Evolutionary conservation across 2,797 vertebrate genomes (phyloP), one percentile per base, ranked within the genome.

Genomic region (Enteromius treurensis): DNA sequence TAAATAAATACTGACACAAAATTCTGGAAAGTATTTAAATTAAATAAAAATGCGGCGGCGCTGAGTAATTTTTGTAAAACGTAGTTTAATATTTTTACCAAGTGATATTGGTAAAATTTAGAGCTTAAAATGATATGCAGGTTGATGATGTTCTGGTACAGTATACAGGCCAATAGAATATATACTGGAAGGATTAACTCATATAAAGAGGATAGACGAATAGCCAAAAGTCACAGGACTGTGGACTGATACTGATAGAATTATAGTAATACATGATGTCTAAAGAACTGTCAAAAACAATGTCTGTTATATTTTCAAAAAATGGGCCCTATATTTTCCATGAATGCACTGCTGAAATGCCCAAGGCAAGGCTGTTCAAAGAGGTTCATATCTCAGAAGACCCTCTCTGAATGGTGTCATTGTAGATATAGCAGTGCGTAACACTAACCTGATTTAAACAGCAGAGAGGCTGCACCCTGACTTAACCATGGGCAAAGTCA

Each of bases 401-500:
- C 69, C 60, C 3, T 21, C 65, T 55, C 26, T 85, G 58, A 81
- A 79, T 79, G 65, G 40, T 82, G 45, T 82, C 80, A 67, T 77
- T 81, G 77, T 86, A 73, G 65, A 79, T 77, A 60, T 53, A 73
- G 58, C 15, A 73, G 79, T 82, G 71, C 82, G 73, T 84, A 88
- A 79, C 73, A 80, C 73, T 86, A 83, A 75, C 81, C 82, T 86
- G 71, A 85, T 86, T 88, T 73, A 73, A 84, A 83, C 76, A 77
- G 84, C 74, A 67, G 6, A 74, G 45, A 37, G 55, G 67, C 74
- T 81, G 69, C 83, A 69, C 71, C 37, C 51, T 83, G 75, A 62
- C 79, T 69, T 87, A 84, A 88, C 89, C 85, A 68, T 76, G 68
- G 87, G 87, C 89, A 88, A 90, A 86, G 87, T 83, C 85, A 88